Percentiles rank a stretch among this genome's conserved stretches.
Conservation (phyloP, 1,140 invertebrate genomes). For the Caligus rogercresseyi region DNA sequence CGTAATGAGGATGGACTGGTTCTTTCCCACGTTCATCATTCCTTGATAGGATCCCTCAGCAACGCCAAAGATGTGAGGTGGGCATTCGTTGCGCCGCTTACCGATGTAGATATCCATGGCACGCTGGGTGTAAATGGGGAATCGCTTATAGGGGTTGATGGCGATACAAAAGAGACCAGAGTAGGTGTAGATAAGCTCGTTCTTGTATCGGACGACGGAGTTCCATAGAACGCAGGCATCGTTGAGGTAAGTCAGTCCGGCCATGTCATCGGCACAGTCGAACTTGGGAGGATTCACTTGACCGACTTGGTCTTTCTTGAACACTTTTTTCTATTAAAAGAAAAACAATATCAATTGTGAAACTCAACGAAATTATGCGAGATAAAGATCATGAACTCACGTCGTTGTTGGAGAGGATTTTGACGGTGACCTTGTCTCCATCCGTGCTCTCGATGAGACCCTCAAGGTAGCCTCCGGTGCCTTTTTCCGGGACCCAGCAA, state of each 20-base stretch:
- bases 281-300: conserved; percentile 41
- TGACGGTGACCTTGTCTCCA: conserved; percentile 42
- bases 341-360: not conserved
- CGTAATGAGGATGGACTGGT: conserved; percentile 29
- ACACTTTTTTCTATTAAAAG: conserved; percentile 21
- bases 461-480: conserved; percentile 33
- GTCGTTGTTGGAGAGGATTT: conserved; percentile 64
- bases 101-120: conserved; percentile 95
- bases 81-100: conserved; percentile 96
- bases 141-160: conserved; percentile 49
- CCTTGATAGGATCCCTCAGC: conserved; percentile 98
- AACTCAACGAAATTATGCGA: not conserved
- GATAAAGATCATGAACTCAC: too few relatives aligned
- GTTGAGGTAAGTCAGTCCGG: conserved; percentile 43
- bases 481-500: conserved; percentile 23
- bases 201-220: conserved; percentile 48
- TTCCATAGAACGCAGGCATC: conserved; percentile 42
- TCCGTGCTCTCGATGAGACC: conserved; percentile 22
- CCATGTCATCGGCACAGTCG: conserved; percentile 39
- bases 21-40: conserved; percentile 41
- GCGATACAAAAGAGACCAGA: conserved; percentile 20
- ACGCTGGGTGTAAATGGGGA: conserved; percentile 92
- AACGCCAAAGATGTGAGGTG: conserved; percentile 98
- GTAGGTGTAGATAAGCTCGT: conserved; percentile 79
- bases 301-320: conserved; percentile 35